Evolutionary conservation across 2,888 invertebrate genomes (phyloP), one percentile per base, ranked within the genome.

Genomic region (Yponomeuta malinellus): DNA sequence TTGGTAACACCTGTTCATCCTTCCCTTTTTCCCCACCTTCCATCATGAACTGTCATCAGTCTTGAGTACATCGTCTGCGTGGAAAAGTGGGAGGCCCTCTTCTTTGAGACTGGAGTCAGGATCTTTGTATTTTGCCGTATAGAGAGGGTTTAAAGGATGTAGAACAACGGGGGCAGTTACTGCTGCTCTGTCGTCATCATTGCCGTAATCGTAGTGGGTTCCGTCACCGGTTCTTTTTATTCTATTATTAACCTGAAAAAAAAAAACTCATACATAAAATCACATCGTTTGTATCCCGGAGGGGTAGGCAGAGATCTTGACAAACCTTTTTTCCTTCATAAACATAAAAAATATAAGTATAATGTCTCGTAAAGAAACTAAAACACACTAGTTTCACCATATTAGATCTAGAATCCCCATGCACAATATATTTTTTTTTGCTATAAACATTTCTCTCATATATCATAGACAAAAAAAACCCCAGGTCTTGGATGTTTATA

Each of bases 211-310:
- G 66, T 90, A 92, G 77, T 95, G 95, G 0, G 89, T 93, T 0
- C 95, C 95, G 77, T 96, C 96, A 0, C 96, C 96, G 0, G 94
- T 94, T 74, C 94, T 89, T 12, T 87, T 75, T 6, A 94, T 93
- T 52, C 95, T 90, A 73, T 93, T 93, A 73, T 85, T 80, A 0
- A 96, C 90, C 90, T 92, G 74, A 67, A 72, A 64, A 33, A 33
- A 5, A 5, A 71, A 64, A 1, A 43, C 43, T 4, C 8, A 43
- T 8, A 43, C 8, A 43, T 43, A 8, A 43, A 37, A 5, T 5
- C 37, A 37, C 37, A 5, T 37, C 37, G 2, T 37, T 5, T 37
- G 37, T 4, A 37, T 37, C 37, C 37, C 37, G 37, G 5, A 37
- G 37, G 37, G 43, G 43, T 3, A 8, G 43, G 9, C 1, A 43